Evolutionary conservation across 2,888 invertebrate species (phyloP), one percentile per base, ranked within the genome.

Genomic region (Busseola fusca): DNA sequence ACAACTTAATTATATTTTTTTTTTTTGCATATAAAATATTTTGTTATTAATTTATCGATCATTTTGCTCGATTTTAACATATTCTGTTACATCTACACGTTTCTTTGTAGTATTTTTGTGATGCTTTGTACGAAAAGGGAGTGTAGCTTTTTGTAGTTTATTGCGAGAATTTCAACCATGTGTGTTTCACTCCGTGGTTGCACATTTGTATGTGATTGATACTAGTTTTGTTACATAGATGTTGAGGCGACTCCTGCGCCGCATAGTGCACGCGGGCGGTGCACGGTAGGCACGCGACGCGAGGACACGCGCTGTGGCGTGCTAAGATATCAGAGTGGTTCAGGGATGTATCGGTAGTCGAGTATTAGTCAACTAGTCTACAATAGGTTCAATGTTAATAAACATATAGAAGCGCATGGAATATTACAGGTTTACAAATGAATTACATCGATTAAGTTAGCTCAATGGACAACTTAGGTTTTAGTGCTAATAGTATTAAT

Each of bases 11-110:
- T 90, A 89, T 90, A 89, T 91, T 88, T 87, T 34, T 34, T 34
- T 34, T 34, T 91, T 92, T 93, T 92, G 91, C 93, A 92, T 93
- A 92, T 91, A 87, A 93, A 91, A 91, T 93, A 93, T 94, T 94
- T 94, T 94, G 93, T 94, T 94, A 94, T 90, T 91, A 89, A 91
- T 93, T 93, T 93, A 93, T 93, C 91, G 89, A 90, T 87, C 86
- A 89, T 92, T 91, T 92, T 92, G 93, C 90, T 91, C 90, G 89
- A 91, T 91, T 90, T 91, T 92, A 93, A 92, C 91, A 87, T 85
- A 88, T 88, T 90, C 89, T 89, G 91, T 91, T 91, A 91, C 87
- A 84, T 92, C 90, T 91, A 91, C 91, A 91, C 88, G 84, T 85
- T 89, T 91, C 87, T 92, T 92, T 92, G 88, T 93, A 92, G 90